phyloP scores from a whole-genome alignment of 1,140 invertebrate species.

The Eulimnadia texana region DNA sequence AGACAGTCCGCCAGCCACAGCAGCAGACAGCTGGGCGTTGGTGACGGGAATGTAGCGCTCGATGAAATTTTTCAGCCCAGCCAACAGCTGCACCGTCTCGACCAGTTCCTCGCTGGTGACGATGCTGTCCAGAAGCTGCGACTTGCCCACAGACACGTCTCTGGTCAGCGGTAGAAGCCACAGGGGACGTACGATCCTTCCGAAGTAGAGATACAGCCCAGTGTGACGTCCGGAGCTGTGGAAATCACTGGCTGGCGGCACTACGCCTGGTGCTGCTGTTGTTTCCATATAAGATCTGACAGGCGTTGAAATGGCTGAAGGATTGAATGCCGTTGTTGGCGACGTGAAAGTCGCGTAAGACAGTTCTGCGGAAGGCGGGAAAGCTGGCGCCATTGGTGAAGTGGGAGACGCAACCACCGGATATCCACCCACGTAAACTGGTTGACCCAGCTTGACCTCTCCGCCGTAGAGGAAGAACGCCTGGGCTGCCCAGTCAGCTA shows the following conservation, averaged over 20 bases:
- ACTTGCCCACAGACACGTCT: slow-evolving; percentile 12
- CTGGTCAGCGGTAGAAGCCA: slow-evolving; percentile 41
- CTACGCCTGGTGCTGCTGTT: slow-evolving; percentile 12
- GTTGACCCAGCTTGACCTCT: slow-evolving; percentile 33
- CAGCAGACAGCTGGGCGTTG: background rate
- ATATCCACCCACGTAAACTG: background rate
- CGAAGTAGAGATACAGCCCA: slow-evolving; percentile 78
- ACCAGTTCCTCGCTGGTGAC: slow-evolving; percentile 40
- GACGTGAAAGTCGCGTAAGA: background rate
- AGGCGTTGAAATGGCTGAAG: slow-evolving; percentile 26
- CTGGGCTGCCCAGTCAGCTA: slow-evolving; percentile 71
- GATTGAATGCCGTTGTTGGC: slow-evolving; percentile 24
- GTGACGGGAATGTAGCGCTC: slow-evolving; percentile 41
- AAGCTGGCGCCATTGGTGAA: slow-evolving; percentile 17
- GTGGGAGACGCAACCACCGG: background rate
- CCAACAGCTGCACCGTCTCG: slow-evolving; percentile 42
- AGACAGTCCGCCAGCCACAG: background rate
- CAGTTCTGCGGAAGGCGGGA: slow-evolving; percentile 2
- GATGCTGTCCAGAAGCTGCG: slow-evolving; percentile 28
- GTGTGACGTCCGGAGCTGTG: slow-evolving; percentile 78
- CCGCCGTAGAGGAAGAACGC: slow-evolving; percentile 87
- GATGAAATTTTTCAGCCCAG: slow-evolving; percentile 45
- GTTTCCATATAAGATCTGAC: background rate
- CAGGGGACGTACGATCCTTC: slow-evolving; percentile 64
- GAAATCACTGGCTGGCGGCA: slow-evolving; percentile 20